Evolutionary conservation across 2,113 vertebrate species (phyloP).

Genomic region (Pristiophorus japonicus): DNA sequence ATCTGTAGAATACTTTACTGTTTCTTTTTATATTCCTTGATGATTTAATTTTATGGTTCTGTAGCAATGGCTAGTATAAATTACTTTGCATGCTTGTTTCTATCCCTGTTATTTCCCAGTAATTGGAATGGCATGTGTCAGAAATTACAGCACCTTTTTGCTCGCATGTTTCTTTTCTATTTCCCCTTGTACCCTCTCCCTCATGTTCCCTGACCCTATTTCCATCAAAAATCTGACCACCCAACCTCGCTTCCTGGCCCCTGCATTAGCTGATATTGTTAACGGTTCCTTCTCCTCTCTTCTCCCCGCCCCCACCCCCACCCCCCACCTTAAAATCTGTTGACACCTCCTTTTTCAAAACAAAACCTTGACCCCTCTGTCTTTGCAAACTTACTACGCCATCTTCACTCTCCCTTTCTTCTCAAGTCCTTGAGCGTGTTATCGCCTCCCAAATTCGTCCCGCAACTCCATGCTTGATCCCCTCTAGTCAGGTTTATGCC

Average conservation of each 20-base stretch:
- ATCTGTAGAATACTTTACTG: not conserved
- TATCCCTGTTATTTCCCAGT: not conserved
- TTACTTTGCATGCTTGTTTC: not conserved
- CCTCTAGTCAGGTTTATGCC: not conserved
- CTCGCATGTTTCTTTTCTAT: not conserved
- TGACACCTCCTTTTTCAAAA: not conserved
- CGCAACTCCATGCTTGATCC: not conserved
- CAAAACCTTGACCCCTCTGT: not conserved
- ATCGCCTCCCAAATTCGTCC: not conserved
- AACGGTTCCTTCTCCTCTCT: not conserved
- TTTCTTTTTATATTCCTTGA: not conserved
- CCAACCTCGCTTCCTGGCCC: not conserved
- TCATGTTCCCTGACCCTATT: not conserved
- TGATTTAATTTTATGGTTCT: not conserved
- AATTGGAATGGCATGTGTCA: not conserved
- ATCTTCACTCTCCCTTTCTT: not conserved
- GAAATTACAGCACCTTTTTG: not conserved
- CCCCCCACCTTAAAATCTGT: not conserved
- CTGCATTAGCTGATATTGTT: not conserved
- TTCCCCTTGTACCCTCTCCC: not conserved
- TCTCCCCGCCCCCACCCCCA: too few relatives aligned
- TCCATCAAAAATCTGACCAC: too few relatives aligned
- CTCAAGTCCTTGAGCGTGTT: not conserved
- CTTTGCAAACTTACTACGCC: not conserved
- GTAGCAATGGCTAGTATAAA: not conserved